Percentiles rank a stretch among this genome's conserved stretches.
Conservation (phyloP, 1,140 invertebrate species). For the Rhagoletis pomonella region DNA sequence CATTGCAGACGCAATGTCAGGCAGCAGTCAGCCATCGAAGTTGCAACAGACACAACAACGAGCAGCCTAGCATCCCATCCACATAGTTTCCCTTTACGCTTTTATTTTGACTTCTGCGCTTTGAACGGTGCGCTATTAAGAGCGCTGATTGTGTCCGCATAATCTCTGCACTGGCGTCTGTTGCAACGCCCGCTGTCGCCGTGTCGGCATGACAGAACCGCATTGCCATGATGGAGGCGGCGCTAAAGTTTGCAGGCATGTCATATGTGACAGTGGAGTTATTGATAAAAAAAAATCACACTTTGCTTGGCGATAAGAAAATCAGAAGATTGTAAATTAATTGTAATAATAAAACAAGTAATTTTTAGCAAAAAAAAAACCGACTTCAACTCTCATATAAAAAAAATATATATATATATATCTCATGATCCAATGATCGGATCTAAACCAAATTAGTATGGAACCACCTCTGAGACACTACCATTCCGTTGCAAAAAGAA, state of each 20-base stretch:
- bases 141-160: constrained; percentile 15
- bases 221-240: neutral
- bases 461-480: too few relatives aligned
- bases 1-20: neutral
- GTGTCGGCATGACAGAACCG: neutral
- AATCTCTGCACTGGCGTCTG: neutral
- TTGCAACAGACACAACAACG: neutral
- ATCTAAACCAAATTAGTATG: too few relatives aligned
- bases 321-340: neutral
- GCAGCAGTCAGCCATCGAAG: too few relatives aligned
- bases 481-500: too few relatives aligned
- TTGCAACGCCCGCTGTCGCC: neutral
- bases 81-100: neutral
- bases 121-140: neutral
- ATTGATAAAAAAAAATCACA: neutral
- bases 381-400: too few relatives aligned
- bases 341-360: too few relatives aligned
- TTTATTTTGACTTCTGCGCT: neutral
- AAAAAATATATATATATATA: too few relatives aligned
- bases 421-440: too few relatives aligned
- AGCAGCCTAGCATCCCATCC: neutral
- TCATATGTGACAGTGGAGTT: neutral
- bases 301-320: neutral
- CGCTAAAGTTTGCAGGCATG: neutral
- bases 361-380: too few relatives aligned